phyloP scores from a whole-genome alignment of 2,113 vertebrate species.

The Ranitomeya imitator region DNA sequence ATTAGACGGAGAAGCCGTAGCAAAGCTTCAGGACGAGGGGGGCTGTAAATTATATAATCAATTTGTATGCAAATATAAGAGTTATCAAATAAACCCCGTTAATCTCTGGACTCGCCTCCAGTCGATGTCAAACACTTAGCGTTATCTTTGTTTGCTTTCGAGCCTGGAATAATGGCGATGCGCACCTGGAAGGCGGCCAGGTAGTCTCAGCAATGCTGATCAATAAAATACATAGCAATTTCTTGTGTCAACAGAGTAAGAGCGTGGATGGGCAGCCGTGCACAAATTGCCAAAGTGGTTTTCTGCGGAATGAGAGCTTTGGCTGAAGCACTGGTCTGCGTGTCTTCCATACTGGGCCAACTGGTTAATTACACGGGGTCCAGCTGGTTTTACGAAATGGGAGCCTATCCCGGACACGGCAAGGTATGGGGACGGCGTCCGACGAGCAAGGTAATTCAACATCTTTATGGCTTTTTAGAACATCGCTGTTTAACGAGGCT shows the following conservation, averaged over 20 bases:
- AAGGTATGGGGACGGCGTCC: slow-evolving; percentile 1
- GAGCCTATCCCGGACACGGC: slow-evolving; percentile 18
- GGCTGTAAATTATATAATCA: slow-evolving; percentile 20
- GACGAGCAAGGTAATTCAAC: background rate
- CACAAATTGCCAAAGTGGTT: slow-evolving; percentile 1
- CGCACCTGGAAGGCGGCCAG: slow-evolving; percentile 8
- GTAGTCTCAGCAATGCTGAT: slow-evolving; percentile 22
- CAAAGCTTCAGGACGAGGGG: background rate
- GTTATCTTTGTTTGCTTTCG: slow-evolving; percentile 32
- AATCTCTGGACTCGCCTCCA: slow-evolving; percentile 26
- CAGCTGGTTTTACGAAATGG: slow-evolving; percentile 42
- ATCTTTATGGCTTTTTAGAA: slow-evolving; percentile 14
- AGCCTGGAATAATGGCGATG: slow-evolving; percentile 19
- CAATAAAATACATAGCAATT: slow-evolving; percentile 37
- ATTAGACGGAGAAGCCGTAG: background rate
- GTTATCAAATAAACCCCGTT: slow-evolving; percentile 12
- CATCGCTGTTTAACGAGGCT: background rate
- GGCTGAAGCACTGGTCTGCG: slow-evolving; percentile 1
- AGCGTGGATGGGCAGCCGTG: background rate
- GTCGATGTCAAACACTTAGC: background rate
- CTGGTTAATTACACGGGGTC: slow-evolving; percentile 22
- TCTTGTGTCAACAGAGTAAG: slow-evolving; percentile 34
- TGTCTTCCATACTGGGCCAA: slow-evolving; percentile 8
- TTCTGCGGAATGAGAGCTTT: slow-evolving; percentile 16
- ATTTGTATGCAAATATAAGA: slow-evolving; percentile 42